phyloP scores from a whole-genome alignment of 2,113 vertebrate species.

The Blennius ocellaris region DNA sequence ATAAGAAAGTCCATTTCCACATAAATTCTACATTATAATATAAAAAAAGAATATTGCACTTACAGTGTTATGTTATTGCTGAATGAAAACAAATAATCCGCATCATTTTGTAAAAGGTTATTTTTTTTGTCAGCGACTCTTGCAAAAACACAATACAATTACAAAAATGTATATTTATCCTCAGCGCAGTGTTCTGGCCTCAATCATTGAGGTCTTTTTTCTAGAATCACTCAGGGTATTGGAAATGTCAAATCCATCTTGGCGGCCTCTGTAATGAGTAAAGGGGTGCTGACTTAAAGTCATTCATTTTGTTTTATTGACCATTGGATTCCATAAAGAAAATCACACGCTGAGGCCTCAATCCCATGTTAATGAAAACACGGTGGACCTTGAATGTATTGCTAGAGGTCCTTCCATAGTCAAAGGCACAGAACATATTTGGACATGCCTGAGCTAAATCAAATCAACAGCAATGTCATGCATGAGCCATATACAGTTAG shows the following conservation, averaged over 20 bases:
- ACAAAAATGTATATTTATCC: conserved; percentile 71
- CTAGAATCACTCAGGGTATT: conserved; percentile 80
- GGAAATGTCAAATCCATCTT: conserved; percentile 83
- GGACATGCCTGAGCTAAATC: conserved; percentile 62
- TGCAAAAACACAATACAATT: conserved; percentile 62
- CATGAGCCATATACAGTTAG: conserved; percentile 40
- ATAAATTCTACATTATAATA: neutral
- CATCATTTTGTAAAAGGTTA: neutral
- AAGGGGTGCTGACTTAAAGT: conserved; percentile 69
- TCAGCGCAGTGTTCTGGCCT: conserved; percentile 54
- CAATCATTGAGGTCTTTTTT: conserved; percentile 75
- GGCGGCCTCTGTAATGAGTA: conserved; percentile 68
- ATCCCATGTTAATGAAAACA: conserved; percentile 73
- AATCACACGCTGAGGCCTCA: conserved; percentile 63
- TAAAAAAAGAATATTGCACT: neutral
- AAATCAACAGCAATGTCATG: conserved; percentile 63
- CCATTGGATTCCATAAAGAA: conserved; percentile 74
- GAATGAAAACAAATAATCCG: neutral
- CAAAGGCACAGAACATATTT: conserved; percentile 52
- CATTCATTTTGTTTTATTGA: conserved; percentile 81
- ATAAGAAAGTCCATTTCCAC: conserved; percentile 4
- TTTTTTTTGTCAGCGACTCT: conserved; percentile 1
- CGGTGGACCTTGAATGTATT: conserved; percentile 60
- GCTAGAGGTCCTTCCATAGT: conserved; percentile 57
- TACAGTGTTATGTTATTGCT: neutral